These are phyloP conservation scores for Orchestia grillus DNA, from an alignment of 1,140 invertebrate species.

Conservation along the genomic window DNA sequence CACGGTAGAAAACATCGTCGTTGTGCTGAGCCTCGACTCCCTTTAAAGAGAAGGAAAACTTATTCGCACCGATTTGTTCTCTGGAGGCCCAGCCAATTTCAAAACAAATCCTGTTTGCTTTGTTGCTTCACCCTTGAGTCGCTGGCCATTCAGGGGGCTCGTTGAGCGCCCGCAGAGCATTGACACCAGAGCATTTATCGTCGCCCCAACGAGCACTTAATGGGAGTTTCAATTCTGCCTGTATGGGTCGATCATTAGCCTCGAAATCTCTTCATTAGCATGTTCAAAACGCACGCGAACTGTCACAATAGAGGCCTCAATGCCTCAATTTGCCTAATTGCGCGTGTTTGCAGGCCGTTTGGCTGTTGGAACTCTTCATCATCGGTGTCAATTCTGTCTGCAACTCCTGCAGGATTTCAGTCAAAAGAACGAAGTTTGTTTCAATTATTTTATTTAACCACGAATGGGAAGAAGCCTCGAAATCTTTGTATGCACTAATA, in stretches of 20 bases:
- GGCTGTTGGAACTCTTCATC: background rate
- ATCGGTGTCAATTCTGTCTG: background rate
- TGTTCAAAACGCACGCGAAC: background rate
- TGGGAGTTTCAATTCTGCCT: background rate
- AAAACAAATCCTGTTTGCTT: background rate
- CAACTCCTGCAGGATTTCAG: background rate
- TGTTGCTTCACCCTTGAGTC: background rate
- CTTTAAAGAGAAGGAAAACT: background rate
- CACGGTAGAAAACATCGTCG: background rate
- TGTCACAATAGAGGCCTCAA: background rate
- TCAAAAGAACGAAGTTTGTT: background rate
- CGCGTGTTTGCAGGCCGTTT: background rate
- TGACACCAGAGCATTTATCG: background rate
- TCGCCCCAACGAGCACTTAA: background rate
- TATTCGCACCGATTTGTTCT: background rate
- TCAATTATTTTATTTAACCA: no score
- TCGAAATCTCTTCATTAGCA: background rate
- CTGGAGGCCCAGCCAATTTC: background rate
- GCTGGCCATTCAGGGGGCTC: background rate
- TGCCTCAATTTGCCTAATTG: background rate
- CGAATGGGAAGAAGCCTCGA: no score
- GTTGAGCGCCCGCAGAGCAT: background rate
- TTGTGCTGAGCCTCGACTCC: background rate
- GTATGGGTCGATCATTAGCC: background rate
- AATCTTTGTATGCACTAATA: no score